Evolutionary conservation across 2,888 invertebrate species (phyloP).

Genomic region (Oscheius sp.): DNA sequence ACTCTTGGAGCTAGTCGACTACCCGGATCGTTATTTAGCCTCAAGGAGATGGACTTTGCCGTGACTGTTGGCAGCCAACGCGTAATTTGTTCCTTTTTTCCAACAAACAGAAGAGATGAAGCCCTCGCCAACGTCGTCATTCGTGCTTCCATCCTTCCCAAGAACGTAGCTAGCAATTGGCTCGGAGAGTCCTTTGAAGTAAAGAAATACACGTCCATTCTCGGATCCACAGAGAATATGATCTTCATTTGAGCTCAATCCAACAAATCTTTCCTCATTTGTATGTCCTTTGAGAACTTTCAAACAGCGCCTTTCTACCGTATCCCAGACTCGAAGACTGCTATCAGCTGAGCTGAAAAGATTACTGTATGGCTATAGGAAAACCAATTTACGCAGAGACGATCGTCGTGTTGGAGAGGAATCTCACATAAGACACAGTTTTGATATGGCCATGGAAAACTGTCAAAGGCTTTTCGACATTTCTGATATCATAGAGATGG

Average conservation of each 20-base stretch:
- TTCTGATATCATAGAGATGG: conserved; percentile 90
- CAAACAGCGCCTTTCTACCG: conserved; percentile 79
- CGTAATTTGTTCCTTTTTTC: conserved; percentile 26
- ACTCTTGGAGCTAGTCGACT: no score
- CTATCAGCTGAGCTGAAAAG: conserved; percentile 85
- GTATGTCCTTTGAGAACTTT: conserved; percentile 85
- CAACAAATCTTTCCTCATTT: conserved; percentile 95
- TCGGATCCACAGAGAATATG: conserved; percentile 94
- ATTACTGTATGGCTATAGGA: not conserved
- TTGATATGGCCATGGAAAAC: conserved; percentile 89
- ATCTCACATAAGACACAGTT: conserved; percentile 92
- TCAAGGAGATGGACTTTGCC: conserved; percentile 26
- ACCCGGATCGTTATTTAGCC: no score
- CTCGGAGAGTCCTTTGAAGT: conserved; percentile 87
- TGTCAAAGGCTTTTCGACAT: conserved; percentile 82
- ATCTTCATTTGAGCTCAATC: conserved; percentile 87
- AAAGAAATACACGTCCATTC: conserved; percentile 89
- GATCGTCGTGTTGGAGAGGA: conserved; percentile 83
- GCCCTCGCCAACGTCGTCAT: conserved; percentile 10
- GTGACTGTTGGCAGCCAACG: conserved; percentile 27
- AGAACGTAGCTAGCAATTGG: conserved; percentile 77
- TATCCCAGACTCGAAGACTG: conserved; percentile 88
- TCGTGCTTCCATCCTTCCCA: no score
- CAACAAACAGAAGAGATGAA: conserved; percentile 32
- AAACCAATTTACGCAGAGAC: conserved; percentile 82